These are phyloP conservation scores for Temnothorax ravouxi DNA, from an alignment of 2,888 invertebrate species.

Conservation along the genomic window DNA sequence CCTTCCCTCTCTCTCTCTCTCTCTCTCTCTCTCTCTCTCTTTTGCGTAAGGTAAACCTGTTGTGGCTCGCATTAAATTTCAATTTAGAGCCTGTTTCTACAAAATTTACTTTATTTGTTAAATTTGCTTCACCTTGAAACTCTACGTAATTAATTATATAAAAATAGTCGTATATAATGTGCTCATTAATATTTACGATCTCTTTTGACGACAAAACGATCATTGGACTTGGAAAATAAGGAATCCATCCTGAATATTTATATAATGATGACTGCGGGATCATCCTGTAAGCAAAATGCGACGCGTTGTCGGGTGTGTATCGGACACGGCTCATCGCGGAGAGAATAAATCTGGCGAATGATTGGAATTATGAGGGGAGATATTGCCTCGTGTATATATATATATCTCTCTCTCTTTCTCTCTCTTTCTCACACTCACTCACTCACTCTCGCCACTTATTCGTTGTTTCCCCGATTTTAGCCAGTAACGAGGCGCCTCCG, in stretches of 20 bases:
- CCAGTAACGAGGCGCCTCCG: slow-evolving; percentile 44
- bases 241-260: not conserved
- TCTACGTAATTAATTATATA: not conserved
- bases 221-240: not conserved
- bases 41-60: not conserved
- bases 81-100: not conserved
- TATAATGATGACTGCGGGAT: not conserved
- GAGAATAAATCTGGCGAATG: slow-evolving; percentile 50
- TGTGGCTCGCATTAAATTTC: not conserved
- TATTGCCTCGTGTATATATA: slow-evolving; percentile 4
- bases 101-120: not conserved
- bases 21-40: no score
- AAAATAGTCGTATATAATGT: no score
- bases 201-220: not conserved
- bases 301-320: not conserved
- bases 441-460: slow-evolving; percentile 3
- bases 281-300: slow-evolving; percentile 9
- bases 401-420: not conserved
- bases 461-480: slow-evolving; percentile 51
- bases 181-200: not conserved
- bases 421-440: no score
- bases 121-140: not conserved
- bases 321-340: slow-evolving; percentile 24
- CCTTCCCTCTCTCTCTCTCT: no score
- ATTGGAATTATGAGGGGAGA: slow-evolving; percentile 45